Base-by-base conservation (phyloP, 2,888 invertebrate genomes). In the Isoperla grammatica region DNA sequence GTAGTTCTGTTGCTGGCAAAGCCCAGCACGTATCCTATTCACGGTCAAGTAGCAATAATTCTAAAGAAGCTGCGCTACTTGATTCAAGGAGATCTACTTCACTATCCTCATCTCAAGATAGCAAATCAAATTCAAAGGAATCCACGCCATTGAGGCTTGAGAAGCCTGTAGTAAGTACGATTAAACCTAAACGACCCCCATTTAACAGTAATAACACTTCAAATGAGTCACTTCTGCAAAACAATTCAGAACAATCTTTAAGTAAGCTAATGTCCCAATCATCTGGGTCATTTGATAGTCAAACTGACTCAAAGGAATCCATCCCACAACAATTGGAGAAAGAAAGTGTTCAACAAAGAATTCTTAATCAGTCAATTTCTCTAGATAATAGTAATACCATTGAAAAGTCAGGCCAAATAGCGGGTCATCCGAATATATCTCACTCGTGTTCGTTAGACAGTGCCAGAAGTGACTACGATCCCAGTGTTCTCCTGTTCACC, bases 401-500 rank as follows among this genome's bases (percentile, higher is more conserved):
- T 8, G 8, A 8, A 29, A 6, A 29, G 8, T 29, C 29, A 6
- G n/a, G n/a, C 15, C 23, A 50, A 9, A 20, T 13, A 6, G 11
- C 17, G 22, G 15, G 29, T 8, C 29, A 29, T 29, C 29, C 4
- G 8, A 29, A 29, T 29, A 22, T 61, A 17, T 15, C 43, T 8
- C 63, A 62, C 20, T 46, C 60, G 20, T n/a, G 23, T 1, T 63
- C 59, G 13, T 48, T 62, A 17, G 65, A 63, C 56, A 64, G 61
- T 37, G 49, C 49, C 12, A 57, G 60, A 9, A 55, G 50, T 11
- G 69, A 69, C 29, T 69, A 70, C 62, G 74, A 75, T 62, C 73
- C 74, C 3, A 73, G 73, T 59, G 64, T 69, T 19, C 64, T 68
- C 19, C 66, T 74, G 3, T 74, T 74, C 65, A 74, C 74, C 13